phyloP scores from a whole-genome alignment of 2,797 vertebrate species.

The Karalla daura region DNA sequence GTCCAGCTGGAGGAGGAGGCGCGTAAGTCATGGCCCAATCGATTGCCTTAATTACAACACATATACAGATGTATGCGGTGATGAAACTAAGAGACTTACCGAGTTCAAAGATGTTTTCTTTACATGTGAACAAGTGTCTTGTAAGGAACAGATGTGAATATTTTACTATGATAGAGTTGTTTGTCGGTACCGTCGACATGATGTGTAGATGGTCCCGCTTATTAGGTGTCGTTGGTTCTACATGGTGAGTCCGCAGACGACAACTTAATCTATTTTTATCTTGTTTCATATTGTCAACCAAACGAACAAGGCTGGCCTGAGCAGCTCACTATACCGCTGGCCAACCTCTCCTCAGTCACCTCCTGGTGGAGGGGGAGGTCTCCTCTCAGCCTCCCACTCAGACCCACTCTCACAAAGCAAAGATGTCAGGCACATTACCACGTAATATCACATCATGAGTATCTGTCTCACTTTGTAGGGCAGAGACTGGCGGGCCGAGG shows the following conservation, averaged over 20 bases:
- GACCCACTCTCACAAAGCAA: slow-evolving; percentile 80
- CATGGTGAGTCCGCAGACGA: slow-evolving; percentile 75
- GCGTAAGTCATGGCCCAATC: slow-evolving; percentile 80
- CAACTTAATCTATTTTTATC: slow-evolving; percentile 80
- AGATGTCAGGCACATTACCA: slow-evolving; percentile 82
- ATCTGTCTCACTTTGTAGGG: slow-evolving; percentile 69
- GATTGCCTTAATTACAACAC: slow-evolving; percentile 88
- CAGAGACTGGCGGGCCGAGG: slow-evolving; percentile 55
- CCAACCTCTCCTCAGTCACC: slow-evolving; percentile 59
- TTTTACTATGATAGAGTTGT: slow-evolving; percentile 88
- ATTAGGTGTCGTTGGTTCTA: slow-evolving; percentile 79
- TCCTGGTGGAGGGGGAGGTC: slow-evolving; percentile 58
- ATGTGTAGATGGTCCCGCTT: slow-evolving; percentile 83
- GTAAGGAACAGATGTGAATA: slow-evolving; percentile 87
- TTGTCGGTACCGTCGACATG: slow-evolving; percentile 81
- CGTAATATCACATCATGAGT: slow-evolving; percentile 66
- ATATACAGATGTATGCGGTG: slow-evolving; percentile 81
- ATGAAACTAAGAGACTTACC: slow-evolving; percentile 82
- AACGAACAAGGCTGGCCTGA: slow-evolving; percentile 78
- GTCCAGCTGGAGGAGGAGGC: slow-evolving; percentile 70
- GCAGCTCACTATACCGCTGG: slow-evolving; percentile 70
- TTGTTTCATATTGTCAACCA: slow-evolving; percentile 81
- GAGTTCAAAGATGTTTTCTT: slow-evolving; percentile 80
- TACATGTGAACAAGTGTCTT: slow-evolving; percentile 84
- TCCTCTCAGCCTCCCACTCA: slow-evolving; percentile 69